These are phyloP conservation scores for Anoplopoma fimbria DNA, from an alignment of 2,113 vertebrate genomes.

Conservation along the genomic window DNA sequence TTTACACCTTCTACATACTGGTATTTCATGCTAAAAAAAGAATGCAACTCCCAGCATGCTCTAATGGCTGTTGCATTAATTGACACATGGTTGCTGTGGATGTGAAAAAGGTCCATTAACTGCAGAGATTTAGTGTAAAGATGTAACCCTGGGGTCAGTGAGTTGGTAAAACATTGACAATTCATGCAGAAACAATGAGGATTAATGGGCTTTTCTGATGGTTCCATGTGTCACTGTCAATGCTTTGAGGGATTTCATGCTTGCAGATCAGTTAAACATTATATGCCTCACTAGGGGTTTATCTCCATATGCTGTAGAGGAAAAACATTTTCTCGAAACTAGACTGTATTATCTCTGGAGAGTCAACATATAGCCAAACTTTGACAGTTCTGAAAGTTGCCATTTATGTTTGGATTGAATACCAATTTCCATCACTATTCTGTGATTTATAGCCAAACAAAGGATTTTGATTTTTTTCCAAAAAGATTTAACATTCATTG, in stretches of 20 bases:
- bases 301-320: constrained; percentile 3
- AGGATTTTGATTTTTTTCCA: not conserved
- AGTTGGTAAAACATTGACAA: not conserved
- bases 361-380: not conserved
- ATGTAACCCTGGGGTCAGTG: not conserved
- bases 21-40: not conserved
- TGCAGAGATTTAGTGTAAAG: constrained; percentile 15
- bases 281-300: constrained; percentile 6
- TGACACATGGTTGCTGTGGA: not conserved
- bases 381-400: not conserved
- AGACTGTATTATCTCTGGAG: not conserved
- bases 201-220: constrained; percentile 20
- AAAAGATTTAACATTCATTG: not conserved
- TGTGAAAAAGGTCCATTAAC: constrained; percentile 27
- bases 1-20: not conserved
- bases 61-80: not conserved
- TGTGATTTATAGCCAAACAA: not conserved
- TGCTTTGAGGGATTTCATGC: constrained; percentile 24
- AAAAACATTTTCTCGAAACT: not conserved
- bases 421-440: not conserved
- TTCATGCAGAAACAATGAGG: constrained; percentile 26
- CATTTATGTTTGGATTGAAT: not conserved
- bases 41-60: constrained; percentile 27
- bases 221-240: constrained; percentile 16
- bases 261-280: constrained; percentile 13